Conservation (phyloP, 1,140 invertebrate species). For the Hylaeus anthracinus region DNA sequence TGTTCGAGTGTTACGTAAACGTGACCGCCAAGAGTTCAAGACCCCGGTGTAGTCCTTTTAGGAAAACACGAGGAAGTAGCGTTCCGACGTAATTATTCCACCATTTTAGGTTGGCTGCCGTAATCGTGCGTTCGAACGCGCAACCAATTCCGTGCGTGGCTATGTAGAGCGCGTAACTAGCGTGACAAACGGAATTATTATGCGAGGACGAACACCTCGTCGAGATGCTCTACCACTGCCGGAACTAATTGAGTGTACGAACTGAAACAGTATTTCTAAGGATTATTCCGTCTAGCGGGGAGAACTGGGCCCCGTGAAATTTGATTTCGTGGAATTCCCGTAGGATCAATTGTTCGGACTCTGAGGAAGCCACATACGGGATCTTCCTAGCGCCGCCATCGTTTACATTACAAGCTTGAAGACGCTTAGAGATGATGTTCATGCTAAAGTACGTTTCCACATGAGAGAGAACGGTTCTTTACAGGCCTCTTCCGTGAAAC, state of each 20-base stretch:
- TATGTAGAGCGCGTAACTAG: conserved; percentile 75
- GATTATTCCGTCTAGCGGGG: conserved; percentile 17
- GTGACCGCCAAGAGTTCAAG: neutral
- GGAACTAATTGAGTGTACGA: conserved; percentile 63
- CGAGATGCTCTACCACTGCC: conserved; percentile 42
- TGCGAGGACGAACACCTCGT: conserved; percentile 66
- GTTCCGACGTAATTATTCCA: neutral
- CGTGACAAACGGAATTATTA: conserved; percentile 73
- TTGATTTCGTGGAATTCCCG: conserved; percentile 30
- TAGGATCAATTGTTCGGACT: neutral
- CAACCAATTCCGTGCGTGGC: conserved; percentile 42
- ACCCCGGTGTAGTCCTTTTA: neutral
- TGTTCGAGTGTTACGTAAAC: no score
- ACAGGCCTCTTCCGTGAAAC: no score
- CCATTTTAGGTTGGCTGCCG: conserved; percentile 13
- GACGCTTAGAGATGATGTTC: no score
- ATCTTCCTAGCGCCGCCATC: no score
- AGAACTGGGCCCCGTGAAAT: conserved; percentile 31
- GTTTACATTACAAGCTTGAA: no score
- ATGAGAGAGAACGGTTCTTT: no score
- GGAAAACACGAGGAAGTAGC: neutral
- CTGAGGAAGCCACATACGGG: neutral
- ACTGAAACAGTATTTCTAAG: conserved; percentile 56
- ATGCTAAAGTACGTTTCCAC: no score
- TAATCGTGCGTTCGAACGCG: conserved; percentile 27